Conservation (phyloP, 2,888 invertebrate genomes). For the Hypomecis punctinalis region DNA sequence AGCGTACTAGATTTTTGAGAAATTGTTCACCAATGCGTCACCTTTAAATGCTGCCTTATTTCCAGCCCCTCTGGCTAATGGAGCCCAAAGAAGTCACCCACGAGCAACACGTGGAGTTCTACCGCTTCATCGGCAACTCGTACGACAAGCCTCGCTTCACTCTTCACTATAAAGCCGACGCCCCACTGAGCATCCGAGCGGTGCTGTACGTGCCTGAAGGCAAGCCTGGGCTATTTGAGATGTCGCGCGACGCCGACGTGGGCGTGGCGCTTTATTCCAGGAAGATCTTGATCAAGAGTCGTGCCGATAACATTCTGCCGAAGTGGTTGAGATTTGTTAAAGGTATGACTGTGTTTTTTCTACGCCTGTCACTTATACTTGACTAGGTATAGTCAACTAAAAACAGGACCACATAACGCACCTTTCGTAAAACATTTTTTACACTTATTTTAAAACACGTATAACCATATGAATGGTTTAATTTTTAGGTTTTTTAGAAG, state of each 20-base stretch:
- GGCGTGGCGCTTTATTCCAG: slow-evolving; percentile 96
- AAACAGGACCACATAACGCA: no score
- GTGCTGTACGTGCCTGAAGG: slow-evolving; percentile 97
- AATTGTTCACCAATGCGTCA: background rate
- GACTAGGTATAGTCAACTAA: no score
- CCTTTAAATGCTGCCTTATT: slow-evolving; percentile 20
- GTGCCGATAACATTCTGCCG: slow-evolving; percentile 95
- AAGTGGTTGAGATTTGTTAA: slow-evolving; percentile 98
- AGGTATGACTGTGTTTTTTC: slow-evolving; percentile 77
- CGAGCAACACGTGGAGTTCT: slow-evolving; percentile 97
- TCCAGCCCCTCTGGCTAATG: slow-evolving; percentile 95
- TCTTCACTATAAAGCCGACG: slow-evolving; percentile 97
- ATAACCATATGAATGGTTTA: no score
- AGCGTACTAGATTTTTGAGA: no score
- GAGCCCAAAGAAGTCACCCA: slow-evolving; percentile 94
- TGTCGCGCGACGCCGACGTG: slow-evolving; percentile 93
- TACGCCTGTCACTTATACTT: background rate
- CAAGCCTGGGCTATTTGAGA: slow-evolving; percentile 95
- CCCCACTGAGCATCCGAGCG: slow-evolving; percentile 95
- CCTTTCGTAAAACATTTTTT: no score
- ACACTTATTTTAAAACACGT: no score
- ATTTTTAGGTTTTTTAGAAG: background rate
- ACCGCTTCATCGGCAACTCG: slow-evolving; percentile 93
- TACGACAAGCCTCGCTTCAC: slow-evolving; percentile 95
- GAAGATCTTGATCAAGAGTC: slow-evolving; percentile 96